phyloP scores from a whole-genome alignment of 2,888 invertebrate species.

The Morinoia aosen region DNA sequence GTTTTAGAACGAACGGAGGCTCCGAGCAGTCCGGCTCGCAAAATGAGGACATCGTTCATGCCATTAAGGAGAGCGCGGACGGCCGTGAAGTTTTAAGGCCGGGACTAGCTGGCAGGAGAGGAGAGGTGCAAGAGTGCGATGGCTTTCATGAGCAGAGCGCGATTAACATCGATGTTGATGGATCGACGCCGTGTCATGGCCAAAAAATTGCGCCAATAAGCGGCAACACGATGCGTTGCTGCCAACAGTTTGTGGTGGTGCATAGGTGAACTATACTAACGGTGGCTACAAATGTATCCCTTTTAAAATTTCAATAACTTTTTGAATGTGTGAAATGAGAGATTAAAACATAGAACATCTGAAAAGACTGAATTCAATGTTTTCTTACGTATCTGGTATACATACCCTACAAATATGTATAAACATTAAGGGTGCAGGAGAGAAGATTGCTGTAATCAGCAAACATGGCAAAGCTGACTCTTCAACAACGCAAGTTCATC shows the following conservation, averaged over 20 bases:
- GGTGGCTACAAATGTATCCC: no score
- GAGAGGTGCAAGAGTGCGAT: background rate
- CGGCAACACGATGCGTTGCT: background rate
- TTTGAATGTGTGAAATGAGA: no score
- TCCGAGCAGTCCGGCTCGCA: background rate
- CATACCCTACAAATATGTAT: no score
- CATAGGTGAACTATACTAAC: background rate
- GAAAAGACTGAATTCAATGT: no score
- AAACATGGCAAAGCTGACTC: no score
- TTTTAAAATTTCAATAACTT: no score
- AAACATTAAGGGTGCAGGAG: no score
- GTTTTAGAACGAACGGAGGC: background rate
- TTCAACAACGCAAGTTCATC: no score
- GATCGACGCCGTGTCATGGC: background rate
- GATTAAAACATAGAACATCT: no score
- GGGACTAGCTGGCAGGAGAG: background rate
- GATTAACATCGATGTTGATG: constrained; percentile 36
- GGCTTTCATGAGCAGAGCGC: background rate
- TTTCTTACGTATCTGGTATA: no score
- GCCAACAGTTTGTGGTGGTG: background rate
- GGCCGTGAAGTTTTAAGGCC: background rate
- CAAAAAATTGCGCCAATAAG: constrained; percentile 7
- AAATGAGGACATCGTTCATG: constrained; percentile 17
- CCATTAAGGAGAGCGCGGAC: background rate
- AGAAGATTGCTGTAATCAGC: no score